Percentiles rank a stretch among this genome's conserved stretches.
phyloP scores from a whole-genome alignment of 2,113 vertebrate species.

The Sphyrna mokarran region DNA sequence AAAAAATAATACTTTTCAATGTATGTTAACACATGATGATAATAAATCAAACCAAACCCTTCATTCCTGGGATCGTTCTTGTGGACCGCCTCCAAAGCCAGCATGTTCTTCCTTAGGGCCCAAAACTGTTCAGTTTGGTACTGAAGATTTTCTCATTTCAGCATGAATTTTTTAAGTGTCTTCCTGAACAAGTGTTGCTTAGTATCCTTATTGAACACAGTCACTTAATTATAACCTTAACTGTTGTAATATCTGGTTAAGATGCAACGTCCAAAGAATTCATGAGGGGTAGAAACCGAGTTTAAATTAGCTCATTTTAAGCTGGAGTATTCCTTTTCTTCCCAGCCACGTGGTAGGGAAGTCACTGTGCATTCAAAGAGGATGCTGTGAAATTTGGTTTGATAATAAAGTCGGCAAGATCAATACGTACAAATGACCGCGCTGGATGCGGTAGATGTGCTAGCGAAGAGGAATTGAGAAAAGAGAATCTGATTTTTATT shows the following conservation, averaged over 20 bases:
- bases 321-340: background rate
- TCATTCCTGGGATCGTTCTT: too few species aligned
- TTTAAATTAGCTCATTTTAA: background rate
- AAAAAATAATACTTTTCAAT: too few species aligned
- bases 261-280: background rate
- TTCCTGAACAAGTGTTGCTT: background rate
- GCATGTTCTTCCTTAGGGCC: too few species aligned
- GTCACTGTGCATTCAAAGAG: background rate
- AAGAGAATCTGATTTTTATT: background rate
- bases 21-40: too few species aligned
- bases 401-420: background rate
- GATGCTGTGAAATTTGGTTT: background rate
- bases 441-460: background rate
- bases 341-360: background rate
- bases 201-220: background rate
- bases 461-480: background rate
- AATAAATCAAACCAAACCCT: too few species aligned
- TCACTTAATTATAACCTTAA: background rate
- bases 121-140: too few species aligned
- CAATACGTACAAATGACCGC: background rate
- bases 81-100: too few species aligned
- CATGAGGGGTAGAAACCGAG: background rate
- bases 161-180: background rate
- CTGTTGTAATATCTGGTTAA: background rate
- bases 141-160: background rate